A percentile compares a stretch with the other conserved stretches of the same genome.
Conservation (phyloP, 2,797 vertebrate genomes). For the Sebastes melanostomus region DNA sequence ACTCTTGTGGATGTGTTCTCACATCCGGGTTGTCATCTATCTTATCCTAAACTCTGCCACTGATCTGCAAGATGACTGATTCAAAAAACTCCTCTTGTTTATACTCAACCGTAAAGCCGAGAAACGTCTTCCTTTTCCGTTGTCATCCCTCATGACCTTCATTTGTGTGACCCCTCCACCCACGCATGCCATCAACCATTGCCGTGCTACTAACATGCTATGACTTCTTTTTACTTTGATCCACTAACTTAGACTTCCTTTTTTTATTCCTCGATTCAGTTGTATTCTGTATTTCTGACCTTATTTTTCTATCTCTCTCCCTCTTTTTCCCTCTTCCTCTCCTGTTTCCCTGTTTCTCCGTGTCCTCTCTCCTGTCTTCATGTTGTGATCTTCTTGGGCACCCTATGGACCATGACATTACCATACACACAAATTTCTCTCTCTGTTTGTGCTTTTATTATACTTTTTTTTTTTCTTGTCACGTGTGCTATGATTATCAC, state of each 20-base stretch:
- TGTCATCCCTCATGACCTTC: conserved; percentile 30
- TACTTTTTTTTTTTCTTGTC: conserved; percentile 22
- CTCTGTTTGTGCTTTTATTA: conserved; percentile 41
- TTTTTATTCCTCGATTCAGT: conserved; percentile 72
- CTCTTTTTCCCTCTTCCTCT: conserved; percentile 78
- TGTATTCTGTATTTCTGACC: conserved; percentile 94
- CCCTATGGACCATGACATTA: conserved; percentile 88
- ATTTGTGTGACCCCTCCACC: conserved; percentile 29
- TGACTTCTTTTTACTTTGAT: conserved; percentile 67
- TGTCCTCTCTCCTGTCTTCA: conserved; percentile 76
- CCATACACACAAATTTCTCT: conserved; percentile 66
- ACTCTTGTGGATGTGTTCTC: conserved; percentile 23
- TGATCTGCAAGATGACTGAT: conserved; percentile 23
- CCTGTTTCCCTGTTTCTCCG: conserved; percentile 70
- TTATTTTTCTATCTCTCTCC: conserved; percentile 90
- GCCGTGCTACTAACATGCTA: conserved; percentile 83
- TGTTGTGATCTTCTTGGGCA: conserved; percentile 89
- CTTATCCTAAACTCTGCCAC: conserved; percentile 11
- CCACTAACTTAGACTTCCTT: conserved; percentile 79
- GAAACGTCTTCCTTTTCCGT: conserved; percentile 36
- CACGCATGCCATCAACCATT: conserved; percentile 75
- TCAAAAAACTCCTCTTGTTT: neutral
- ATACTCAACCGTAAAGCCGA: conserved; percentile 27
- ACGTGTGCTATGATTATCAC: conserved; percentile 36
- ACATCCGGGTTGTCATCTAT: conserved; percentile 30